A percentile compares a stretch with the other conserved stretches of the same genome.
Evolutionary conservation across 2,113 vertebrate genomes (phyloP).

Genomic region (Nematolebias whitei): DNA sequence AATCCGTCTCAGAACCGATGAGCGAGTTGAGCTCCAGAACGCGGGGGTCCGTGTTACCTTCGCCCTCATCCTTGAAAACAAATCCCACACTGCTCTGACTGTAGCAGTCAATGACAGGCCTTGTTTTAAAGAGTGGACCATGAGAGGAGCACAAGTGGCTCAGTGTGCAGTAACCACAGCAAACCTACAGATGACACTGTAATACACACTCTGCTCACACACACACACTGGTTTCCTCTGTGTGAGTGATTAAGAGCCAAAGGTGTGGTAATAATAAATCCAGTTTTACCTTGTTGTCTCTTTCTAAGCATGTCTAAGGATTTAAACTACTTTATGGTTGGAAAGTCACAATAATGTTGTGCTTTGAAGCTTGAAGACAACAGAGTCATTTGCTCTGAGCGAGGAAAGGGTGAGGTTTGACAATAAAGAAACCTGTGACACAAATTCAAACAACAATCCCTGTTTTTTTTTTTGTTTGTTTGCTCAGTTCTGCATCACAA

Average conservation of each 20-base stretch:
- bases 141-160: not conserved
- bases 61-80: not conserved
- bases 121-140: not conserved
- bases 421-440: slow-evolving; percentile 4
- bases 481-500: not conserved
- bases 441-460: not conserved
- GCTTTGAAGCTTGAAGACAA: slow-evolving; percentile 5
- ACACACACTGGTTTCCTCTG: not conserved
- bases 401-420: slow-evolving; percentile 36
- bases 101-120: not conserved
- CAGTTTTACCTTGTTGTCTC: not conserved
- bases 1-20: not conserved
- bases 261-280: slow-evolving; percentile 29
- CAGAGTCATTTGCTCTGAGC: not conserved
- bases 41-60: not conserved
- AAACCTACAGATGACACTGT: slow-evolving; percentile 47
- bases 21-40: not conserved
- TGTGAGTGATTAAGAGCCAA: slow-evolving; percentile 4
- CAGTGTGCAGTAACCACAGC: slow-evolving; percentile 33
- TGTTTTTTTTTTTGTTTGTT: no score
- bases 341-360: no score
- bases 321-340: no score
- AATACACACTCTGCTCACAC: slow-evolving; percentile 9
- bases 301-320: not conserved
- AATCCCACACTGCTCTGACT: slow-evolving; percentile 6